Percentiles rank a stretch among this genome's conserved stretches.
Conservation (phyloP, 2,797 vertebrate genomes). For the Muscicapa striata region DNA sequence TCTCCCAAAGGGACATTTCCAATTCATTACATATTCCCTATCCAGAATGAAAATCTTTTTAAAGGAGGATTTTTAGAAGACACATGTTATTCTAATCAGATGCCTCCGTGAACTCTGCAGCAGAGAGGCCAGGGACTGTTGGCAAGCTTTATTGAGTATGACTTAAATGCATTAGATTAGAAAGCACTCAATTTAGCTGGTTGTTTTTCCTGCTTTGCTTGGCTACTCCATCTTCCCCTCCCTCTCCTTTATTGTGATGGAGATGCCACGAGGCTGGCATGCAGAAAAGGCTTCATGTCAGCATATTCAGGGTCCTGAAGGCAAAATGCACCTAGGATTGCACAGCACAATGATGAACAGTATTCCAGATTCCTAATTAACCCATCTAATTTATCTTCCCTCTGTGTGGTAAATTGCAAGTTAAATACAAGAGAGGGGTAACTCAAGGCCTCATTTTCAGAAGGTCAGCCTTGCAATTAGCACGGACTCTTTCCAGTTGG, state of each 20-base stretch:
- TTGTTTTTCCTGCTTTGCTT: slow-evolving; percentile 63
- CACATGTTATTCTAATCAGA: slow-evolving; percentile 1
- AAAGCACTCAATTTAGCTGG: slow-evolving; percentile 65
- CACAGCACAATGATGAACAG: neutral
- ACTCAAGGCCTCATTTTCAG: slow-evolving; percentile 28
- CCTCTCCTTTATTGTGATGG: neutral
- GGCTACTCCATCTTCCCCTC: slow-evolving; percentile 29
- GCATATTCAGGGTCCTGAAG: slow-evolving; percentile 35
- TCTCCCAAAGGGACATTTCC: neutral
- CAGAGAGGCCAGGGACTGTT: slow-evolving; percentile 17
- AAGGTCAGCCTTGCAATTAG: neutral
- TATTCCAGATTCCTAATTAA: slow-evolving; percentile 51
- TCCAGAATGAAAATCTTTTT: neutral
- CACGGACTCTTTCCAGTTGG: neutral
- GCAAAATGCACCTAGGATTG: neutral
- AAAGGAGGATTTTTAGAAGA: slow-evolving; percentile 50
- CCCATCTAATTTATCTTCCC: slow-evolving; percentile 28
- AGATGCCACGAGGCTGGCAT: slow-evolving; percentile 8
- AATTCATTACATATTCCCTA: neutral
- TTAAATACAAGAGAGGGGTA: neutral
- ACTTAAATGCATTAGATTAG: slow-evolving; percentile 67
- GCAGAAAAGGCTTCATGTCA: slow-evolving; percentile 44
- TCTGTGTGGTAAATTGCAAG: neutral
- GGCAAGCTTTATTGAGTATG: slow-evolving; percentile 59
- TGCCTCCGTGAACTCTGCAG: slow-evolving; percentile 37